Conservation (phyloP, 1,140 invertebrate genomes). For the Cydia amplana region DNA sequence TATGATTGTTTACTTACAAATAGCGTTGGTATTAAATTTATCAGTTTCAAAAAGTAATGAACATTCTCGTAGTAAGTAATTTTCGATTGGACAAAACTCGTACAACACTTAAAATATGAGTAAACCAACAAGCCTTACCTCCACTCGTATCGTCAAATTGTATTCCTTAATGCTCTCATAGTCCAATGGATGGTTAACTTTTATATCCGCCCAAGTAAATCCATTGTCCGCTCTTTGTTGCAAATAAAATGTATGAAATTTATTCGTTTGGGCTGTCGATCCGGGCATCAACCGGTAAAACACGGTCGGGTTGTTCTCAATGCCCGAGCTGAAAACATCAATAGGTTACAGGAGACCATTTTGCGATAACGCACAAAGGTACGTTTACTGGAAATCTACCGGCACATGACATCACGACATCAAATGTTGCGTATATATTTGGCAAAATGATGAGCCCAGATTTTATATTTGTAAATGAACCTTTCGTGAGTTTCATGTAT, state of each 20-base stretch:
- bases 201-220: conserved; percentile 96
- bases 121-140: conserved; percentile 82
- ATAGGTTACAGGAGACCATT: conserved; percentile 44
- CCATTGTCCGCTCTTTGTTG: conserved; percentile 94
- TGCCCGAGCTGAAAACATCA: conserved; percentile 89
- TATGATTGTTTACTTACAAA: no score
- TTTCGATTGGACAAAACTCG: no score
- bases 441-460: not conserved
- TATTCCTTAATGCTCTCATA: conserved; percentile 97
- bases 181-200: conserved; percentile 97
- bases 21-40: no score
- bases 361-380: conserved; percentile 17
- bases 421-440: conserved; percentile 38
- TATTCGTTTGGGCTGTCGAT: conserved; percentile 96
- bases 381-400: conserved; percentile 41
- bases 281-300: conserved; percentile 97
- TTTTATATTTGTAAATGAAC: not conserved
- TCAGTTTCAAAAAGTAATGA: no score
- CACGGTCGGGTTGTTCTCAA: conserved; percentile 96
- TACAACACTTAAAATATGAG: not conserved
- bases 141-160: conserved; percentile 96
- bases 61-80: no score
- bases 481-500: not conserved
- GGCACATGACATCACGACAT: conserved; percentile 59
- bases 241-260: conserved; percentile 96